These are phyloP conservation scores for Pentalonia nigronervosa DNA, from an alignment of 1,140 invertebrate genomes.

Conservation along the genomic window DNA sequence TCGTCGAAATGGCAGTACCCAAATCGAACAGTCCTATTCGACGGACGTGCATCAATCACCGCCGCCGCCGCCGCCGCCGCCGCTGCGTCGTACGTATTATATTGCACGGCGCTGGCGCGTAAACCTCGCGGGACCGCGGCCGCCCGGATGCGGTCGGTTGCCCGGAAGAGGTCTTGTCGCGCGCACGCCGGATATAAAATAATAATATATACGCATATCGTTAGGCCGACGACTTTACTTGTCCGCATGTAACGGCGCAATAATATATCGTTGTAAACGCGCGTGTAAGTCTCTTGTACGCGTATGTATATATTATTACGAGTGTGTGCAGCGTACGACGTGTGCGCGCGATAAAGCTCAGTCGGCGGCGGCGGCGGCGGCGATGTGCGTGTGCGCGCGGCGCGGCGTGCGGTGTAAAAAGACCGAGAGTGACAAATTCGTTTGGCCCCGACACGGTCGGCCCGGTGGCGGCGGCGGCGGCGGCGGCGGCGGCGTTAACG, in stretches of 20 bases:
- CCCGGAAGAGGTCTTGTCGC: not conserved
- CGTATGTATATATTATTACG: too few species aligned
- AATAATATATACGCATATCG: not conserved
- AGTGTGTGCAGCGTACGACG: too few species aligned
- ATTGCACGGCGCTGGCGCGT: not conserved
- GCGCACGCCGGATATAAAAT: not conserved
- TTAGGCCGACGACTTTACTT: not conserved
- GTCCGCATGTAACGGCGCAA: not conserved
- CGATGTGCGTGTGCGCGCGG: too few species aligned
- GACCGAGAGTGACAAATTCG: conserved; percentile 49
- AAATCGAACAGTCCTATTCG: conserved; percentile 33
- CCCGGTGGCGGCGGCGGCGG: too few species aligned
- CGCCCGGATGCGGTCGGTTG: not conserved
- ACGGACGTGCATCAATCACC: conserved; percentile 41
- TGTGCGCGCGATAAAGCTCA: not conserved
- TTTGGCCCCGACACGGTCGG: conserved; percentile 4
- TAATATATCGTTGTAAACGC: not conserved
- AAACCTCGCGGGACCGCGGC: not conserved
- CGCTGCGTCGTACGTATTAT: not conserved
- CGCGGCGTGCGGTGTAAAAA: not conserved
- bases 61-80: not conserved
- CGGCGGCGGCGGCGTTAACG: not conserved
- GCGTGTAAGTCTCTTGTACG: not conserved
- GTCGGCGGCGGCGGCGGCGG: too few species aligned
- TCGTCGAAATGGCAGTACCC: conserved; percentile 30